Evolutionary conservation across 1,140 invertebrate species (phyloP).

Genomic region (Zaprionus camerounensis): DNA sequence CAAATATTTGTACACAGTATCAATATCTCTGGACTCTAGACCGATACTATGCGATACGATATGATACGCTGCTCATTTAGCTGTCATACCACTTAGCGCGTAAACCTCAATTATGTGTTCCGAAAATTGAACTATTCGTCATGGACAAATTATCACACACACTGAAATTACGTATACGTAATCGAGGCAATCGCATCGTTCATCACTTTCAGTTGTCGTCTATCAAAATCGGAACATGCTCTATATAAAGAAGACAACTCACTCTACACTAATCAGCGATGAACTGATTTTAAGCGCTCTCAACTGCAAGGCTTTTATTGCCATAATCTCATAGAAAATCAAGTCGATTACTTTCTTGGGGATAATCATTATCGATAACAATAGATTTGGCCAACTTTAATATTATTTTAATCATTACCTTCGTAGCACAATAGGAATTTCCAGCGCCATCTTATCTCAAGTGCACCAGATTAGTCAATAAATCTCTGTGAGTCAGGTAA

Average conservation of each 20-base stretch:
- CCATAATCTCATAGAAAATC: not conserved
- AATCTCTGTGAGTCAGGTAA: not conserved
- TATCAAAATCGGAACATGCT: not conserved
- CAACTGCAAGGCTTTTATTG: not conserved
- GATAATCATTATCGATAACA: not conserved
- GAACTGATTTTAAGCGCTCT: too few relatives aligned
- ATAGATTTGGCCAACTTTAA: not conserved
- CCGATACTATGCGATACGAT: conserved; percentile 1
- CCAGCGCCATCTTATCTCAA: not conserved
- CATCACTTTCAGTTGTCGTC: not conserved
- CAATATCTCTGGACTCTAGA: conserved; percentile 6
- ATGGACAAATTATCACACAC: conserved; percentile 31
- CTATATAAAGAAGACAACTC: not conserved
- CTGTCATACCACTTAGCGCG: conserved; percentile 34
- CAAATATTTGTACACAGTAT: conserved; percentile 8
- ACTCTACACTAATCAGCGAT: not conserved
- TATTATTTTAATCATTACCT: not conserved
- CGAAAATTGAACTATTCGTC: conserved; percentile 40
- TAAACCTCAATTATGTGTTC: conserved; percentile 24
- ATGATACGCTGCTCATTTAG: not conserved
- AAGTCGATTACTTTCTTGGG: not conserved
- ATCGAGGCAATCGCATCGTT: not conserved
- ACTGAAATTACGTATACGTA: conserved; percentile 25
- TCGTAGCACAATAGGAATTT: not conserved
- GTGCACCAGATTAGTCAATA: not conserved